Conservation (phyloP, 2,797 vertebrate species). For the Amniataba percoides region DNA sequence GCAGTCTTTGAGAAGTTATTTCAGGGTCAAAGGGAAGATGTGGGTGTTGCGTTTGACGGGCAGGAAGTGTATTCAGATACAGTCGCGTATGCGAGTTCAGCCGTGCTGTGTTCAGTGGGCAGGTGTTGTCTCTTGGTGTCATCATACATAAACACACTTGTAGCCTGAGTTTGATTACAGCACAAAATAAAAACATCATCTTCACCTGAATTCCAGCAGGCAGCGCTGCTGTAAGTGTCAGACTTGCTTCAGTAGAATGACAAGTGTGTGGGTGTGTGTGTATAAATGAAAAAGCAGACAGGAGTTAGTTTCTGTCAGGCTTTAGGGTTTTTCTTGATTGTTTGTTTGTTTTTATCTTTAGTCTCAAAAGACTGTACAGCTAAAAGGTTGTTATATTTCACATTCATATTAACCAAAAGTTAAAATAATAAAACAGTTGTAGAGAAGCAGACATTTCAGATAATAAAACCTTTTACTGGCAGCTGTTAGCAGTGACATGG, state of each 20-base stretch:
- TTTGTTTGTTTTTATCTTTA: too few species aligned
- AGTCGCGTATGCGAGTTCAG: background rate
- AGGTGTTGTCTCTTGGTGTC: constrained; percentile 1
- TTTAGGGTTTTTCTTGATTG: too few species aligned
- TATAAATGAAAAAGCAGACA: too few species aligned
- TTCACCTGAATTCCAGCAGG: too few species aligned
- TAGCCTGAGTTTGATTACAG: too few species aligned
- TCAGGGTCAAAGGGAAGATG: constrained; percentile 29
- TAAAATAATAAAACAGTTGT: background rate
- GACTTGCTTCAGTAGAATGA: too few species aligned
- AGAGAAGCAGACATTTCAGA: background rate
- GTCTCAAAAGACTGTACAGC: too few species aligned
- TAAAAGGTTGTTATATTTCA: too few species aligned
- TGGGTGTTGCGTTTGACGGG: constrained; percentile 17
- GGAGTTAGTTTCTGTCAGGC: too few species aligned
- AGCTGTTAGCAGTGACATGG: constrained; percentile 3
- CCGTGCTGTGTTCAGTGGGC: constrained; percentile 52
- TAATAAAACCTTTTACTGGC: background rate
- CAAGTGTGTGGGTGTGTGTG: too few species aligned
- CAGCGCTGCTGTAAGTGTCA: too few species aligned
- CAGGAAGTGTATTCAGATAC: background rate
- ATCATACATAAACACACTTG: background rate
- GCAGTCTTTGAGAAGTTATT: constrained; percentile 91
- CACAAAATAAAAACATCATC: too few species aligned
- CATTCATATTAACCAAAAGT: background rate